These are phyloP conservation scores for Aelia acuminata DNA, from an alignment of 2,888 invertebrate genomes.

Conservation along the genomic window DNA sequence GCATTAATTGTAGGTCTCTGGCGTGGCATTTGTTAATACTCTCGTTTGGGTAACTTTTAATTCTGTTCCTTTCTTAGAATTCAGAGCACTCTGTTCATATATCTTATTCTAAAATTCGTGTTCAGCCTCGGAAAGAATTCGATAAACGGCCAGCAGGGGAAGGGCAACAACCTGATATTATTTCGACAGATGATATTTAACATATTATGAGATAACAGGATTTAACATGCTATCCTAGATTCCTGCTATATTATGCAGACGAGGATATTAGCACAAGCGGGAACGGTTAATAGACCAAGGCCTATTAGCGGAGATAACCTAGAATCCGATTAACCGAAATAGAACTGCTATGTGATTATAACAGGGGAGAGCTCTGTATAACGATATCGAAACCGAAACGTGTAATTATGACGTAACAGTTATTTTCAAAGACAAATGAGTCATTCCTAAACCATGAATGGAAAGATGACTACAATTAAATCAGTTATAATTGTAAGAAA, in stretches of 20 bases:
- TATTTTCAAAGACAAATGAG: too few relatives aligned
- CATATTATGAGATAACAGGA: neutral
- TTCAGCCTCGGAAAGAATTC: neutral
- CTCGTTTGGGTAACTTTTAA: neutral
- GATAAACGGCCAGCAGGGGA: neutral
- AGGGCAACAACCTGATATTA: neutral
- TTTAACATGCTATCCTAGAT: neutral
- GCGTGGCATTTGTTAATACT: constrained; percentile 8
- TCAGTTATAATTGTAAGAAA: too few relatives aligned
- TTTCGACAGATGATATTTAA: neutral
- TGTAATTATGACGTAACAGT: too few relatives aligned
- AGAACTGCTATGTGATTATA: neutral
- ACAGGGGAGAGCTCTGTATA: too few relatives aligned
- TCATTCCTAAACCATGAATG: too few relatives aligned
- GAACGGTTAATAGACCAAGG: neutral
- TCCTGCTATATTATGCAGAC: neutral
- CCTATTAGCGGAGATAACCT: neutral
- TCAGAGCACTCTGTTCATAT: neutral
- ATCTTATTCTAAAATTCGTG: neutral
- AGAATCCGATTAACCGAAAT: constrained; percentile 2
- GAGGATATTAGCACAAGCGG: neutral
- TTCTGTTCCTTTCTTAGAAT: neutral
- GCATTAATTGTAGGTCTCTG: neutral
- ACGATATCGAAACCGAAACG: too few relatives aligned
- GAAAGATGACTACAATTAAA: too few relatives aligned